phyloP scores from a whole-genome alignment of 1,140 invertebrate species.

The Caenorhabditis inopinata region DNA sequence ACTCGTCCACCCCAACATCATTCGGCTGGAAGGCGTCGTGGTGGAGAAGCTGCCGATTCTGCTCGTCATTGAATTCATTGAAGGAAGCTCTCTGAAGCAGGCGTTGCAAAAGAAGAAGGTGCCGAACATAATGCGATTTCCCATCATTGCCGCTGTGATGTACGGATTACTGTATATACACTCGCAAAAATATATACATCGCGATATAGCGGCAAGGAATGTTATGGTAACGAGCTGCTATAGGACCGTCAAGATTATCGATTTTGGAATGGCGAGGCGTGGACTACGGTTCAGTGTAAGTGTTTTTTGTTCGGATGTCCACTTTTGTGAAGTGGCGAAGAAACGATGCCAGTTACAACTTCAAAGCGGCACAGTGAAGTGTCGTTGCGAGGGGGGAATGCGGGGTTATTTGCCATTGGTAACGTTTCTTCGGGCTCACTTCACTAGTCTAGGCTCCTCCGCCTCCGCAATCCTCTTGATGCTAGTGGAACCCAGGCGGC shows the following conservation, averaged over 20 bases:
- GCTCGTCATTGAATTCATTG: background rate
- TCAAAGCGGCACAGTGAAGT: too few relatives aligned
- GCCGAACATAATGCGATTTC: background rate
- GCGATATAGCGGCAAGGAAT: background rate
- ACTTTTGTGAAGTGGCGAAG: too few relatives aligned
- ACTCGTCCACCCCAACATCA: background rate
- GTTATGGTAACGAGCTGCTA: background rate
- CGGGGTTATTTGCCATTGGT: too few relatives aligned
- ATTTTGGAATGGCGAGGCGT: background rate
- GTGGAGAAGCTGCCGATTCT: conserved; percentile 1
- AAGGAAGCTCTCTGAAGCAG: background rate
- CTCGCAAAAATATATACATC: background rate
- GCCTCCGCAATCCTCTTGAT: too few relatives aligned
- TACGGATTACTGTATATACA: background rate
- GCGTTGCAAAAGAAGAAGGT: background rate
- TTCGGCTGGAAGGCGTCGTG: background rate
- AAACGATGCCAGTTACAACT: too few relatives aligned
- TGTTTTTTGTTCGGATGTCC: too few relatives aligned
- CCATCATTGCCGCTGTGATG: background rate
- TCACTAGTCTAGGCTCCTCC: too few relatives aligned
- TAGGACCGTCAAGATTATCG: background rate
- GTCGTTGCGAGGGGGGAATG: too few relatives aligned
- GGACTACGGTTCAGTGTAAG: background rate
- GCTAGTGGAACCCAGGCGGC: too few relatives aligned
- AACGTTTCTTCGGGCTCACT: too few relatives aligned